phyloP scores from a whole-genome alignment of 2,888 invertebrate species.

The Anoplius nigerrimus region DNA sequence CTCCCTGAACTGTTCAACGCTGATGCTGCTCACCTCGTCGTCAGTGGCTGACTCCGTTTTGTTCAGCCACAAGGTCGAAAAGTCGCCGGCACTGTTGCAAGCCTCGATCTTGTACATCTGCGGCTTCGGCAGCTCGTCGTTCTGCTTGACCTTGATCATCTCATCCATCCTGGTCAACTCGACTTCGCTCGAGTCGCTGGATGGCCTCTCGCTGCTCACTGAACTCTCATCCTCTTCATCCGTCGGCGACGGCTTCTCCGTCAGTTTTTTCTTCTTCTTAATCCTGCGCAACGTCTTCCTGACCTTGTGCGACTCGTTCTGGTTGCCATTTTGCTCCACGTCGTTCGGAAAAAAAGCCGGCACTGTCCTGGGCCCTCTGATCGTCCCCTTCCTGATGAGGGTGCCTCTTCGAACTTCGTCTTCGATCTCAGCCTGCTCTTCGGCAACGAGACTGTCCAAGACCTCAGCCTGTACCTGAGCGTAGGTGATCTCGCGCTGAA shows the following conservation, averaged over 20 bases:
- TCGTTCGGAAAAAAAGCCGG: constrained; percentile 15
- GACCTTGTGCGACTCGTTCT: constrained; percentile 15
- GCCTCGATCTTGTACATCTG: constrained; percentile 67
- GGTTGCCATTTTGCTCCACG: constrained; percentile 20
- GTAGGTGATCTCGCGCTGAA: constrained; percentile 65
- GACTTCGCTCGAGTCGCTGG: constrained; percentile 19
- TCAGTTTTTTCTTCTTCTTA: constrained; percentile 47
- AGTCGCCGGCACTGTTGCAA: constrained; percentile 68
- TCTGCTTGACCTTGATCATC: constrained; percentile 5
- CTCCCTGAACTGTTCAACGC: constrained; percentile 65
- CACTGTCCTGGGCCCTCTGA: constrained; percentile 13
- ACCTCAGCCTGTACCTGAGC: constrained; percentile 71
- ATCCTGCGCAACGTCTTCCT: constrained; percentile 43
- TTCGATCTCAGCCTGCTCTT: constrained; percentile 71
- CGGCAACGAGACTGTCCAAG: constrained; percentile 69
- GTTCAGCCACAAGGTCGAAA: constrained; percentile 65
- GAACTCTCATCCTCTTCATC: constrained; percentile 11
- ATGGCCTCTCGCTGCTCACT: constrained; percentile 17
- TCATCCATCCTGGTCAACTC: constrained; percentile 31
- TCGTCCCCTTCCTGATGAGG: constrained; percentile 46
- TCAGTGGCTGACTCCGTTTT: constrained; percentile 13
- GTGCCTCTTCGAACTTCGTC: constrained; percentile 65
- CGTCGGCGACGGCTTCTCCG: constrained; percentile 32
- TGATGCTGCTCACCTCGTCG: constrained; percentile 20
- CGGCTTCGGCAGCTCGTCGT: constrained; percentile 2